Evolutionary conservation across 2,888 invertebrate genomes (phyloP).

Genomic region (Chalcis sispes): DNA sequence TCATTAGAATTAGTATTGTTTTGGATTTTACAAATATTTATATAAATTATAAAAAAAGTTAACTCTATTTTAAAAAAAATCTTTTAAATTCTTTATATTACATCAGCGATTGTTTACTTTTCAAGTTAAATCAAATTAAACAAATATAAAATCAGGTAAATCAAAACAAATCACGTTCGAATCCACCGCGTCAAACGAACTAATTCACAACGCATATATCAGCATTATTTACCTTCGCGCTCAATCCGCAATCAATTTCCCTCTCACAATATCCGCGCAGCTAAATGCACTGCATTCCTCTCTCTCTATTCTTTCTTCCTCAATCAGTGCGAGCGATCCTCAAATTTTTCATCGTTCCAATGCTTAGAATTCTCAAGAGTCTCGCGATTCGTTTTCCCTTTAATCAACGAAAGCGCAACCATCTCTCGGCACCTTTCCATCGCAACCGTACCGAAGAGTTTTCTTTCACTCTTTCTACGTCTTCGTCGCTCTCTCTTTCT

Average conservation of each 20-base stretch:
- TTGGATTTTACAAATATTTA: no score
- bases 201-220: no score
- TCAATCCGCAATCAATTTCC: conserved; percentile 9
- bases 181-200: neutral
- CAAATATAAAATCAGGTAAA: neutral
- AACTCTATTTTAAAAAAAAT: no score
- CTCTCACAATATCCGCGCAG: neutral
- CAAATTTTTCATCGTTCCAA: conserved; percentile 33
- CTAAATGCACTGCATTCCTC: neutral
- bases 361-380: neutral
- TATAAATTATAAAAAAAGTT: no score
- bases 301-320: neutral
- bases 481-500: no score
- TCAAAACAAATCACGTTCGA: conserved; percentile 14
- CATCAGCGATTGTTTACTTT: no score
- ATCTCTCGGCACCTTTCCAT: conserved; percentile 6
- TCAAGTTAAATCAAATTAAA: no score
- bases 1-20: no score
- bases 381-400: conserved; percentile 8
- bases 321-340: neutral
- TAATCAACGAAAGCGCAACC: conserved; percentile 11
- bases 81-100: no score
- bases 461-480: no score
- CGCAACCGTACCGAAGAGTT: no score
- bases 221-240: no score